Evolutionary conservation across 2,113 vertebrate genomes (phyloP).

Genomic region (Macroglossus sobrinus): DNA sequence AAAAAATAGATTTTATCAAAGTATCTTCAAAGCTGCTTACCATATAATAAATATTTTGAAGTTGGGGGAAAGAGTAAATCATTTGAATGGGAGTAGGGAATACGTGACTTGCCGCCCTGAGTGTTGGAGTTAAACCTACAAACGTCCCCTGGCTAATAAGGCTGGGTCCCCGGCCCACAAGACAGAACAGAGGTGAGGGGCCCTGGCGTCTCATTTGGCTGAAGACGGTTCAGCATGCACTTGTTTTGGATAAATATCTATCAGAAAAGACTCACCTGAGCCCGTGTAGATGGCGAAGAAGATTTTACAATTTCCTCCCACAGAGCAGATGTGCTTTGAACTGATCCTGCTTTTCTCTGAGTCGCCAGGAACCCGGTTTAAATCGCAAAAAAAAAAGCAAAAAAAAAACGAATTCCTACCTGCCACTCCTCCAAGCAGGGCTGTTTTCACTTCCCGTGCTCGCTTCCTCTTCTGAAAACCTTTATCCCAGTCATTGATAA

Average conservation of each 20-base stretch:
- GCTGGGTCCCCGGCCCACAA: background rate
- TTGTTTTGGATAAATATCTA: slow-evolving; percentile 21
- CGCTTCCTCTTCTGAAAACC: background rate
- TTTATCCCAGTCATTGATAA: slow-evolving; percentile 18
- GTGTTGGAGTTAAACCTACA: background rate
- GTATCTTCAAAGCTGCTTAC: background rate
- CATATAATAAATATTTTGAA: slow-evolving; percentile 3
- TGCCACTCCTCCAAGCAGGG: background rate
- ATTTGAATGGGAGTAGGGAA: background rate
- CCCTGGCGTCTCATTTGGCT: background rate
- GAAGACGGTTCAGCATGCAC: background rate
- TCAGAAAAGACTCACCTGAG: slow-evolving; percentile 26
- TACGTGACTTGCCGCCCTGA: background rate
- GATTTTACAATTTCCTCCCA: slow-evolving; percentile 32
- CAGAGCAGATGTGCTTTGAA: slow-evolving; percentile 28
- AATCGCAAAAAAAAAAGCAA: too few relatives aligned
- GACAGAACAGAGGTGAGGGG: background rate
- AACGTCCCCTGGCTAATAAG: background rate
- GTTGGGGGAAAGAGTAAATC: background rate
- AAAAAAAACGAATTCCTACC: background rate
- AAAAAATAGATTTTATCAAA: background rate
- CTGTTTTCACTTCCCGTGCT: background rate
- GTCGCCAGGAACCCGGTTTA: background rate
- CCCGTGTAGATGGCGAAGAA: slow-evolving; percentile 1
- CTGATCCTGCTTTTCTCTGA: background rate